Base-by-base conservation (phyloP, 2,888 invertebrate genomes). In the Tinea semifulvella region DNA sequence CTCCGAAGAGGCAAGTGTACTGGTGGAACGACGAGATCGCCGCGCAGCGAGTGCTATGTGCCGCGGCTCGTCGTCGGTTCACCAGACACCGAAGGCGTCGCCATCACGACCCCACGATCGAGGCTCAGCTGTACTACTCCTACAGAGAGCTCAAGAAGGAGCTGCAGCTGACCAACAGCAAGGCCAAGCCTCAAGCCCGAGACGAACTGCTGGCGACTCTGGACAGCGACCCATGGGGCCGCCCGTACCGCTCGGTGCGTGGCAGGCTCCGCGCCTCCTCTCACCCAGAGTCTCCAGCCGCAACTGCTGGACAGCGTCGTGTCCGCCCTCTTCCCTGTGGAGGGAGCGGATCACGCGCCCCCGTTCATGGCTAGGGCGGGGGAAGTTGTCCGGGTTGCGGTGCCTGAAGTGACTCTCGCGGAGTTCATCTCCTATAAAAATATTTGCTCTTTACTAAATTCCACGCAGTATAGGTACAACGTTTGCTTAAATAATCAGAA, bases 1-100 rank as follows among this genome's bases (percentile, higher is more conserved):
- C 20, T 18, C 20, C 42, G 14, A 42, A 11, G 25, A 22, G 42
- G 2, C 25, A 22, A 6, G 42, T 22, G 26, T 22, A 25, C 26
- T 42, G 42, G 42, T 22, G 42, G 42, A 25, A 22, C 2, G 14
- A 3, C 3, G 25, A 42, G 19, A 3, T 42, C 17, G 42, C 42
- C 6, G 11, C 20, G 11, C 26, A 25, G 17, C 42, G 42, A 3
- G 14, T 7, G 5, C 3, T 13, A 7, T 42, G 42, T 26, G 25
- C 16, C 3, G 3, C 25, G 6, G 25, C 14, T 11, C 16, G 42
- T 2, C 42, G 42, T 6, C 42, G 4, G 42, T 26, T 25, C 42
- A 25, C 26, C 14, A 39, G 39, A 10, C 39, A 39, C 3, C 2
- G 39, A 8, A 17, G 39, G 17, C 39, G 39, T 2, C 16, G 18